Percentiles rank a stretch among this genome's conserved stretches.
Conservation (phyloP, 1,140 invertebrate genomes). For the Ditylenchus dipsaci region DNA sequence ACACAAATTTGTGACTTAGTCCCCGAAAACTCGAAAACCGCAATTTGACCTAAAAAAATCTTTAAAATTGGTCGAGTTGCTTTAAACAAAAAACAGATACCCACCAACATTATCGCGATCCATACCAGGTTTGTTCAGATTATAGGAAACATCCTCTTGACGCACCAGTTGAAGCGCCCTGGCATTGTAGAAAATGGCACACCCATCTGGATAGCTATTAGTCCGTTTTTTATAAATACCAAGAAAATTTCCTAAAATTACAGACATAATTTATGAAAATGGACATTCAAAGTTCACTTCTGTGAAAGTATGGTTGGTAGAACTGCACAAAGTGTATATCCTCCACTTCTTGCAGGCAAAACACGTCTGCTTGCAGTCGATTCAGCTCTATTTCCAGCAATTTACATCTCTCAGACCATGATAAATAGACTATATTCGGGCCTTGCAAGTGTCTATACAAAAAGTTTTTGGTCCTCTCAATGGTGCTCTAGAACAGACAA, state of each 20-base stretch:
- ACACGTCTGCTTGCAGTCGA: conserved; percentile 11
- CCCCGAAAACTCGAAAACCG: not conserved
- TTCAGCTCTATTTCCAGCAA: conserved; percentile 13
- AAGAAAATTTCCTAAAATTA: conserved; percentile 1
- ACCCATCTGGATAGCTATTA: conserved; percentile 12
- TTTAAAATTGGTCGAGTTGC: not conserved
- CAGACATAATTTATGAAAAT: not conserved
- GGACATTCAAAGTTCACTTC: not conserved
- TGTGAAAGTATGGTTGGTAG: conserved; percentile 12
- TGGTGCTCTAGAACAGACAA: not conserved
- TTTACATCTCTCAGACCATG: not conserved
- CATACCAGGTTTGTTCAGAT: conserved; percentile 7
- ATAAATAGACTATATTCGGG: not conserved
- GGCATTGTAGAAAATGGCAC: conserved; percentile 12
- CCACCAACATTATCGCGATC: conserved; percentile 15
- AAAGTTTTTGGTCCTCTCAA: not conserved
- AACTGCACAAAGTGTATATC: conserved; percentile 13
- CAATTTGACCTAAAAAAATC: conserved; percentile 12
- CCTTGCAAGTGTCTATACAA: conserved; percentile 13
- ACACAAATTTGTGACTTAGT: conserved; percentile 11
- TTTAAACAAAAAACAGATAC: not conserved
- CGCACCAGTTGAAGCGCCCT: not conserved
- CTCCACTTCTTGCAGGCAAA: conserved; percentile 25
- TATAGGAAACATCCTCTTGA: conserved; percentile 6
- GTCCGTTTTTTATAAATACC: not conserved